Evolutionary conservation across 2,797 vertebrate genomes (phyloP).

Genomic region (Heliangelus exortis): DNA sequence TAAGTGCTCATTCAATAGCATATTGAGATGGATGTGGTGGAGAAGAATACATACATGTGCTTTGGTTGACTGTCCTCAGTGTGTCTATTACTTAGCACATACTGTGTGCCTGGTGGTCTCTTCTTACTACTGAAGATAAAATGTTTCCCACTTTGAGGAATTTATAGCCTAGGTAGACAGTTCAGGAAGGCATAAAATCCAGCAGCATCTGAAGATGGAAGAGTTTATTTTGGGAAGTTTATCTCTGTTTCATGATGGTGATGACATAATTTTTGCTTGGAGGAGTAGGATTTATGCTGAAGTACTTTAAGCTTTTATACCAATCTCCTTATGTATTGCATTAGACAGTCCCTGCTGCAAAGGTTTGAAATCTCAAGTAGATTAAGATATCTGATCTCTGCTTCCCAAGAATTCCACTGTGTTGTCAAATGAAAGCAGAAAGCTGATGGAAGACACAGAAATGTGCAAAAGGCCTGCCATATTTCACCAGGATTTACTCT

Average conservation of each 20-base stretch:
- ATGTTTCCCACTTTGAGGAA: conserved; percentile 24
- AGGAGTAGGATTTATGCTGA: conserved; percentile 20
- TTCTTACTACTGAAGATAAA: not conserved
- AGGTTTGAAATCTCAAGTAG: conserved; percentile 10
- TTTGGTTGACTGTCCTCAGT: not conserved
- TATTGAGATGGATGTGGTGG: not conserved
- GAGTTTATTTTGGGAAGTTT: conserved; percentile 4
- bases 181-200: not conserved
- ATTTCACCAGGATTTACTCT: conserved; percentile 40
- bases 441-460: conserved; percentile 13
- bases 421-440: conserved; percentile 38
- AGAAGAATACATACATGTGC: not conserved
- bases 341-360: not conserved
- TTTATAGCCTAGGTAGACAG: not conserved
- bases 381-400: conserved; percentile 41
- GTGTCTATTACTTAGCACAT: not conserved
- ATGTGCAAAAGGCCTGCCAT: not conserved
- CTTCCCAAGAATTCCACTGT: conserved; percentile 23
- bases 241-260: not conserved
- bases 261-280: conserved; percentile 35
- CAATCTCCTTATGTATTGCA: conserved; percentile 8
- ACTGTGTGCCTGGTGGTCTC: not conserved
- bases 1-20: not conserved
- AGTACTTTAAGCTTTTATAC: conserved; percentile 2
- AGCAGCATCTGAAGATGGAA: not conserved